These are phyloP conservation scores for Lophotis ruficrista DNA, from an alignment of 2,113 vertebrate species.

Conservation along the genomic window DNA sequence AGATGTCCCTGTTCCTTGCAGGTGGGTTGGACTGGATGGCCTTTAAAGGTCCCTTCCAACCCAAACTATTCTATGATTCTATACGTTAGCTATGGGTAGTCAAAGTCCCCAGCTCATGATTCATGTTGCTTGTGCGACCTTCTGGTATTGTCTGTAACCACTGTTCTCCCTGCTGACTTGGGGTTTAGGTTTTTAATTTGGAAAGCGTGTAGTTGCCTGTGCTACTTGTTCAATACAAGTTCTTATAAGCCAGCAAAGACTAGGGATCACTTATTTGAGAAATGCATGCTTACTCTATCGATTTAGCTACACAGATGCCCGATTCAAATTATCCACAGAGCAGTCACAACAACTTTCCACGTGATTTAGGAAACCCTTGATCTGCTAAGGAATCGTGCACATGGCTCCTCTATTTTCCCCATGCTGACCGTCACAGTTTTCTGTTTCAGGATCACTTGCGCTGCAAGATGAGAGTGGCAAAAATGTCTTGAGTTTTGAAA, in stretches of 20 bases:
- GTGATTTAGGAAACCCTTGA: slow-evolving; percentile 6
- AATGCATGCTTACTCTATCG: background rate
- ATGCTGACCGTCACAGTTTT: background rate
- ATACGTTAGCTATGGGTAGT: background rate
- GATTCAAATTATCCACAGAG: background rate
- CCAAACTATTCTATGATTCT: background rate
- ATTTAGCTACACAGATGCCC: background rate
- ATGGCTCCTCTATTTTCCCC: background rate
- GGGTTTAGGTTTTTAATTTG: background rate
- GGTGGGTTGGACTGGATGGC: too few species aligned
- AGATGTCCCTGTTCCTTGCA: too few species aligned
- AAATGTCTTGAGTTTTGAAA: background rate
- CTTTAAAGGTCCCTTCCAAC: too few species aligned
- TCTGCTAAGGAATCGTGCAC: background rate
- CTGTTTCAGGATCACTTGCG: background rate
- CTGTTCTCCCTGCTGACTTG: background rate
- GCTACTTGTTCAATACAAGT: background rate
- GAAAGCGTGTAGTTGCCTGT: background rate
- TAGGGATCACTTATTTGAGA: background rate
- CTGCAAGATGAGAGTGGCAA: background rate
- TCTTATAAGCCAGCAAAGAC: background rate
- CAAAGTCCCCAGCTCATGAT: background rate
- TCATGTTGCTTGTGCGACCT: background rate
- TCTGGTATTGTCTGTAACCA: background rate
- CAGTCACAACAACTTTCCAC: background rate